phyloP scores from a whole-genome alignment of 2,113 vertebrate genomes.

The Chauna torquata region DNA sequence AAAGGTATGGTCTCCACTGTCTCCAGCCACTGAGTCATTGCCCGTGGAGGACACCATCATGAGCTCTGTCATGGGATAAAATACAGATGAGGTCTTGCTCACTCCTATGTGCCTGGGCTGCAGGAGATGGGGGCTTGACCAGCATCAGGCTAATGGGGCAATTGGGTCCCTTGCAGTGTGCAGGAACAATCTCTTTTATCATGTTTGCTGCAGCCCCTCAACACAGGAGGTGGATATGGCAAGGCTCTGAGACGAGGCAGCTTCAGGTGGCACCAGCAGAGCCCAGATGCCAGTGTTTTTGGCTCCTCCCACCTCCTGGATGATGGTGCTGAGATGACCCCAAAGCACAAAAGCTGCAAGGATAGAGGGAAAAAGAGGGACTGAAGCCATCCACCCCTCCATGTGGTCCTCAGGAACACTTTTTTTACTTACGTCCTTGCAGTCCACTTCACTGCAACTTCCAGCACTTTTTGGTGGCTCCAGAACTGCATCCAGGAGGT shows the following conservation, averaged over 20 bases:
- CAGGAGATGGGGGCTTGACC: background rate
- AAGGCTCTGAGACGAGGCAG: background rate
- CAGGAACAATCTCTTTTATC: background rate
- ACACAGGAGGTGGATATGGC: background rate
- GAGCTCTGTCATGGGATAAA: background rate
- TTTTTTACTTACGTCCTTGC: background rate
- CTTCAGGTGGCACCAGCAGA: background rate
- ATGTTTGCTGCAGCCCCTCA: background rate
- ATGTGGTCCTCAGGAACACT: background rate
- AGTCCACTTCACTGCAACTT: background rate
- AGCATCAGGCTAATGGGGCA: background rate
- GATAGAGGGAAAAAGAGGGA: background rate
- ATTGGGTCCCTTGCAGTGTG: background rate
- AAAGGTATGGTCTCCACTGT: background rate
- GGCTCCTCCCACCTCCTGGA: background rate
- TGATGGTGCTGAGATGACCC: background rate
- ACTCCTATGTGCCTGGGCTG: rapidly evolving
- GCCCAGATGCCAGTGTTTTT: background rate
- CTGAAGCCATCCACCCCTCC: background rate
- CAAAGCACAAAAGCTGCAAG: background rate
- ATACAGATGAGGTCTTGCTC: background rate
- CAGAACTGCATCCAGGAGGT: background rate
- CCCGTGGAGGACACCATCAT: background rate
- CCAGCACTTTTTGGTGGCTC: background rate
- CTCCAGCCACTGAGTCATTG: background rate